Conservation (phyloP, 1,140 invertebrate species). For the Cherax destructor region DNA sequence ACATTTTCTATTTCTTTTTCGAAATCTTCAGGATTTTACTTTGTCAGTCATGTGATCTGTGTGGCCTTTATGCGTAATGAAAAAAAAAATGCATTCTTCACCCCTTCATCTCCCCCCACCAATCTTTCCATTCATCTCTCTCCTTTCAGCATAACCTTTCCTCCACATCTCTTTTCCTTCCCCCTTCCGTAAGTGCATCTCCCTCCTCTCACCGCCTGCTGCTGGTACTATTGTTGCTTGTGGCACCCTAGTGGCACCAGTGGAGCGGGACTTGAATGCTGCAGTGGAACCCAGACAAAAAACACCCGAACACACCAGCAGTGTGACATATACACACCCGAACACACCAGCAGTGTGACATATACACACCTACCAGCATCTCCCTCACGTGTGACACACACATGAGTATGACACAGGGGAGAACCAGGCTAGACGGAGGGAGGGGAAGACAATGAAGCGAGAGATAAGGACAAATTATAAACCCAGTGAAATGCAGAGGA, state of each 20-base stretch:
- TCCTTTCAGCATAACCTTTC: too few species aligned
- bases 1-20: too few species aligned
- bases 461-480: too few species aligned
- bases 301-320: conserved; percentile 19
- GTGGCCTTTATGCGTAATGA: too few species aligned
- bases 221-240: neutral
- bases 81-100: neutral
- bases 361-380: conserved; percentile 27
- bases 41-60: too few species aligned
- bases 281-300: too few species aligned
- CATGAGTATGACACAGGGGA: neutral
- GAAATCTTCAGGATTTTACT: too few species aligned
- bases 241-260: neutral
- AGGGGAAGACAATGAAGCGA: neutral
- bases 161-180: neutral
- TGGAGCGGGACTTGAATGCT: too few species aligned
- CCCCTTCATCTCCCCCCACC: neutral
- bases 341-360: conserved; percentile 27
- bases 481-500: too few species aligned
- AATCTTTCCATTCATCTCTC: neutral
- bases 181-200: neutral
- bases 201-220: neutral
- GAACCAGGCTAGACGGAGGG: neutral
- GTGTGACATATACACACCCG: conserved; percentile 21
- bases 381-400: too few species aligned